Base-by-base conservation (phyloP, 2,888 invertebrate species). In the Amblyteles armatorius region DNA sequence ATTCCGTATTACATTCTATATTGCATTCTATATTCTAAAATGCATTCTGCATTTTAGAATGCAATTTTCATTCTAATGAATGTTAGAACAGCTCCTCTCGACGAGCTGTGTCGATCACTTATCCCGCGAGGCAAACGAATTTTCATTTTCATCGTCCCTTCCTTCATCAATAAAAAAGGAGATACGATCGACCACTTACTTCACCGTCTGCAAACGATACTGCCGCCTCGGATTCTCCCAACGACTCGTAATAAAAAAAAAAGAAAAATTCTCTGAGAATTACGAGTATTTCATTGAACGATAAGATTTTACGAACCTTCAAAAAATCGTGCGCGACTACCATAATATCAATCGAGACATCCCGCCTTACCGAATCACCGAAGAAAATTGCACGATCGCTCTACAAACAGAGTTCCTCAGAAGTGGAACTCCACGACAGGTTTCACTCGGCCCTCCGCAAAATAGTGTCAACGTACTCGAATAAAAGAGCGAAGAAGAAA, bases 311-410 rank as follows among this genome's bases (percentile, higher is more conserved):
- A 88, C 86, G 87, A 85, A 91, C 57, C 74, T 67, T 79, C 52
- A 69, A 36, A 29, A 76, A 87, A 90, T 88, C 87, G 9, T 5
- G n/a, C n/a, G 29, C 29, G 84, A 86, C 74, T 80, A 84, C 57
- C 85, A 87, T 86, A 87, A 87, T 86, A 89, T 88, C 80, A 81
- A 81, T 78, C 73, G 77, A 72, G 73, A 67, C 22, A 52, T 81
- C 50, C 33, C 73, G 77, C 52, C 67, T 11, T 73, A 4, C 77
- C 82, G 87, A 89, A 90, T 87, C 86, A 88, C 68, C 60, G 86
- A 88, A 87, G 88, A 91, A 48, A 92, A 93, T 93, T 91, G 91
- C 91, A 92, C 90, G 90, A 90, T 91, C 91, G 87, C 87, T 88
- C 85, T 48, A 2, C 40, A 67, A 29, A 67, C 36, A 68, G 65